Evolutionary conservation across 2,888 invertebrate genomes (phyloP).

Genomic region (Esperia sulphurella): DNA sequence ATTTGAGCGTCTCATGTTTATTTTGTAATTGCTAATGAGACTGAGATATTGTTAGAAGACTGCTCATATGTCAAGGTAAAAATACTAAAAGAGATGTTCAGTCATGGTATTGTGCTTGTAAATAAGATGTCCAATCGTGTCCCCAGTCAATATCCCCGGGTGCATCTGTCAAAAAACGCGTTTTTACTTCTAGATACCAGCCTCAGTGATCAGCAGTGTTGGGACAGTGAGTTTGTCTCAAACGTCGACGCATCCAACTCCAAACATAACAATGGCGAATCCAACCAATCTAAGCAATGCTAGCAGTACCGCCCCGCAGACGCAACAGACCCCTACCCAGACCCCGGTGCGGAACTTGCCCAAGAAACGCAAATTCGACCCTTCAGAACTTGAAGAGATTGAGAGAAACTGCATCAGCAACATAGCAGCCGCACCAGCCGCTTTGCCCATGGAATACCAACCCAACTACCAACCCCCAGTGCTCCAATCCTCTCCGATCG

Average conservation of each 20-base stretch:
- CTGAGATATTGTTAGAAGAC: no score
- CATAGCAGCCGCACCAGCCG: slow-evolving; percentile 40
- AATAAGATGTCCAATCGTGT: not conserved
- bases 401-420: slow-evolving; percentile 73
- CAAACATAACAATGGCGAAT: slow-evolving; percentile 69
- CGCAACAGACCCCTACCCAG: slow-evolving; percentile 68
- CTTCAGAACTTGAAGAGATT: slow-evolving; percentile 86
- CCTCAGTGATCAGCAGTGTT: slow-evolving; percentile 79
- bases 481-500: slow-evolving; percentile 58
- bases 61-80: no score
- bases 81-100: no score
- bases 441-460: slow-evolving; percentile 46
- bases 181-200: slow-evolving; percentile 67
- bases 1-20: no score
- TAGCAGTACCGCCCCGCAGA: slow-evolving; percentile 45
- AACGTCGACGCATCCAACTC: slow-evolving; percentile 54
- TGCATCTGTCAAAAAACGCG: no score
- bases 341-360: slow-evolving; percentile 89
- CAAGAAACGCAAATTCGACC: slow-evolving; percentile 94
- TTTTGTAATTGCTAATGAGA: no score
- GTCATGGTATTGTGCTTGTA: not conserved
- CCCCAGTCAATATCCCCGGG: no score
- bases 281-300: slow-evolving; percentile 65
- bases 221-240: slow-evolving; percentile 76
- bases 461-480: slow-evolving; percentile 48